phyloP scores from a whole-genome alignment of 2,797 vertebrate species.

The Propithecus perrieri region DNA sequence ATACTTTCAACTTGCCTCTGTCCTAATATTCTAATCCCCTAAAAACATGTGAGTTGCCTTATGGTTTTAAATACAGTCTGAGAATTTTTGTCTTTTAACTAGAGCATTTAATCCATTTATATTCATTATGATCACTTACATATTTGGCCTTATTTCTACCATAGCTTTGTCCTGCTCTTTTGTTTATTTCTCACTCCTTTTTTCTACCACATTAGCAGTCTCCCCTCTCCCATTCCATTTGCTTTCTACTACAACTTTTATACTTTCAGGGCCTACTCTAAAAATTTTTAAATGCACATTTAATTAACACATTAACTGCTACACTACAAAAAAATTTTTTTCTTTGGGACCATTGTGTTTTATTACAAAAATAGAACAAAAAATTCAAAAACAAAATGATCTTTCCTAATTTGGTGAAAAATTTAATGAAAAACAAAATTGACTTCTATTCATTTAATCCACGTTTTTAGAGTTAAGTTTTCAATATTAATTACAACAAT shows the following conservation, averaged over 20 bases:
- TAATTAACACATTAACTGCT: not conserved
- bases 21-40: not conserved
- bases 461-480: no score
- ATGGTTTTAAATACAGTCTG: not conserved
- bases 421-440: no score
- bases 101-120: not conserved
- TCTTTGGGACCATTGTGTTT: no score
- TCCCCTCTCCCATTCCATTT: not conserved
- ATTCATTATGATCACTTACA: not conserved
- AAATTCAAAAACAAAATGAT: no score
- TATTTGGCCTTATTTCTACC: not conserved
- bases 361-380: no score
- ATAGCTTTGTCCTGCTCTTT: not conserved
- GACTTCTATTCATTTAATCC: no score
- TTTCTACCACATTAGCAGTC: not conserved
- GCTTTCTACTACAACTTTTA: not conserved
- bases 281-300: not conserved
- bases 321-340: no score
- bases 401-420: no score
- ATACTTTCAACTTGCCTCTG: not conserved
- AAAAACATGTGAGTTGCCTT: not conserved
- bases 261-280: not conserved
- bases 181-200: not conserved
- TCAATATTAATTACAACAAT: no score
- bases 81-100: not conserved